These are phyloP conservation scores for Tachystola acroxantha DNA, from an alignment of 2,888 invertebrate species.

Conservation along the genomic window DNA sequence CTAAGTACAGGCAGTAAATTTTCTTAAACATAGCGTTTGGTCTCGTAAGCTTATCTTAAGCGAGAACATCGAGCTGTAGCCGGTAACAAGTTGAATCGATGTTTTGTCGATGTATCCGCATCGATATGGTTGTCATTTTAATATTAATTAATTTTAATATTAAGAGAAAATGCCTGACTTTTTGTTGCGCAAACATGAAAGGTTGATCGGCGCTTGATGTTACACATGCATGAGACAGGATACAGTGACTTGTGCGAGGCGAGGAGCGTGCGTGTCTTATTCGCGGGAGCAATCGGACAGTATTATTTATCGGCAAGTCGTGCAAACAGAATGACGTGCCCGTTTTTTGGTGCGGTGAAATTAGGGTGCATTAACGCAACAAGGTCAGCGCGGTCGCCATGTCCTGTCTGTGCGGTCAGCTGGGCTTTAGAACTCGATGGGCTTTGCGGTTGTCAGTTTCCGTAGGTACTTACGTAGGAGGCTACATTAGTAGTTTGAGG, in stretches of 20 bases:
- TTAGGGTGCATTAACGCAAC: constrained; percentile 75
- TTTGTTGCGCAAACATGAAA: constrained; percentile 38
- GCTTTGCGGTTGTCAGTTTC: constrained; percentile 55
- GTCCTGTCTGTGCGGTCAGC: constrained; percentile 51
- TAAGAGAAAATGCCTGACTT: constrained; percentile 37
- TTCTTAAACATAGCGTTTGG: constrained; percentile 6
- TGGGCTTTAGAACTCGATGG: constrained; percentile 37
- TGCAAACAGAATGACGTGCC: constrained; percentile 70
- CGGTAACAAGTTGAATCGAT: constrained; percentile 5
- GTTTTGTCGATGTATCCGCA: constrained; percentile 5
- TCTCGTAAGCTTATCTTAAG: constrained; percentile 9
- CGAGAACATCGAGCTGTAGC: constrained; percentile 1
- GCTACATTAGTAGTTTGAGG: no score
- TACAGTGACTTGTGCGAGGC: constrained; percentile 26
- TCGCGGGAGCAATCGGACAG: constrained; percentile 50
- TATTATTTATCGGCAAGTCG: constrained; percentile 69
- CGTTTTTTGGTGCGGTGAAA: constrained; percentile 67
- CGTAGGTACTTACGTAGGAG: constrained; percentile 23
- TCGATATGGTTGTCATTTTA: constrained; percentile 31
- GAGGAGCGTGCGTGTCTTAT: constrained; percentile 44
- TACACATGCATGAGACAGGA: constrained; percentile 6
- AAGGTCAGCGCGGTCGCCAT: constrained; percentile 57
- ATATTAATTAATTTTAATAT: no score
- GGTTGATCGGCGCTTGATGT: constrained; percentile 31
- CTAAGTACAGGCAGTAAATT: constrained; percentile 10